phyloP scores from a whole-genome alignment of 2,888 invertebrate species.

The Eremobia ochroleuca region DNA sequence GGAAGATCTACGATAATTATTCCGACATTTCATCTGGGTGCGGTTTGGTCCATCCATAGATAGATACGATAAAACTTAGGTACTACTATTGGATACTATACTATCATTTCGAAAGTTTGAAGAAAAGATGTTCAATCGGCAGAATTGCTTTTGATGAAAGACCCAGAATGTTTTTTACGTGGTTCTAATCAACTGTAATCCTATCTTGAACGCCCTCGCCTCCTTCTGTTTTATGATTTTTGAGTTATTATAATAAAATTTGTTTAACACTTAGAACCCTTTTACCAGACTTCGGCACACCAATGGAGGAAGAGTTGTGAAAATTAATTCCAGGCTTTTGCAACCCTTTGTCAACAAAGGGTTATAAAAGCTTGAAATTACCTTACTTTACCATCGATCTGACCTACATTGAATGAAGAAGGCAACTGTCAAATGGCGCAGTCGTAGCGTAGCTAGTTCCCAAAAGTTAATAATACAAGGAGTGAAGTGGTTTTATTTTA shows the following conservation, averaged over 20 bases:
- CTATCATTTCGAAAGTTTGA: slow-evolving; percentile 4
- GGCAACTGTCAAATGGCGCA: background rate
- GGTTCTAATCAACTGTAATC: background rate
- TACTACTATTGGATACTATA: background rate
- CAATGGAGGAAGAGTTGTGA: no score
- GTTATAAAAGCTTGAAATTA: background rate
- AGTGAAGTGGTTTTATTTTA: background rate
- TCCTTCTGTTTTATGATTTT: background rate
- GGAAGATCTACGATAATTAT: slow-evolving; percentile 52
- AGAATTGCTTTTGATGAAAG: background rate
- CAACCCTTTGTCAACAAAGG: background rate
- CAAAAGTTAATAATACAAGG: background rate
- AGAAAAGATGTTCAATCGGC: slow-evolving; percentile 2
- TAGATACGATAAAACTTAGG: slow-evolving; percentile 13
- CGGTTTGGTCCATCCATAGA: slow-evolving; percentile 40
- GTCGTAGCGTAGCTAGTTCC: background rate
- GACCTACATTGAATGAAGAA: background rate
- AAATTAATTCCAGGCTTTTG: background rate
- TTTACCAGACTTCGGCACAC: background rate
- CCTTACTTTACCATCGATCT: background rate
- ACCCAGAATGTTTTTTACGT: background rate
- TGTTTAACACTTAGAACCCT: background rate
- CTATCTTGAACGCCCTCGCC: background rate
- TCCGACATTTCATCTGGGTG: slow-evolving; percentile 30
- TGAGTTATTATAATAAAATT: background rate